phyloP scores from a whole-genome alignment of 2,797 vertebrate genomes.

The Enteromius viviparus region DNA sequence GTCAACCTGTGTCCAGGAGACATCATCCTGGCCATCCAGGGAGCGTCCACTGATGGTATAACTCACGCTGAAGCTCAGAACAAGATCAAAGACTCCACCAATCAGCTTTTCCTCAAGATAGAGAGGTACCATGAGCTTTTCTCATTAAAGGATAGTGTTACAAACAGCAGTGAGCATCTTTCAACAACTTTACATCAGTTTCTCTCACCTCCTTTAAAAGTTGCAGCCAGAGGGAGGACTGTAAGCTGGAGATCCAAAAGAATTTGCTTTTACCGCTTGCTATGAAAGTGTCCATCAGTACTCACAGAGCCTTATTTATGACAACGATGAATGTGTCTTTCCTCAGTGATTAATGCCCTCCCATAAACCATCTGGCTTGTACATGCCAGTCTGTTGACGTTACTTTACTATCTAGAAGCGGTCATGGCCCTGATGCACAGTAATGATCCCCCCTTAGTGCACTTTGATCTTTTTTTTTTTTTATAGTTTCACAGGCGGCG shows the following conservation, averaged over 20 bases:
- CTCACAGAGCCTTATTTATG: slow-evolving; percentile 27
- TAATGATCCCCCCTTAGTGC: not conserved
- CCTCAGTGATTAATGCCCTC: slow-evolving; percentile 20
- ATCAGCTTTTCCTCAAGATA: slow-evolving; percentile 84
- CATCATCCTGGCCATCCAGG: slow-evolving; percentile 84
- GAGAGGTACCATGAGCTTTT: slow-evolving; percentile 75
- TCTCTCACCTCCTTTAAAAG: slow-evolving; percentile 26
- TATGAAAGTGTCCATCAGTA: slow-evolving; percentile 25
- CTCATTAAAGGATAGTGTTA: slow-evolving; percentile 44
- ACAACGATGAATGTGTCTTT: not conserved
- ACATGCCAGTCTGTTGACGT: slow-evolving; percentile 29
- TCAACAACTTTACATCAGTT: slow-evolving; percentile 42
- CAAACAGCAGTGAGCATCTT: slow-evolving; percentile 7
- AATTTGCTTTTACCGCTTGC: slow-evolving; percentile 17
- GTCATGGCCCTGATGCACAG: slow-evolving; percentile 25
- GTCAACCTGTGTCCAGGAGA: slow-evolving; percentile 85
- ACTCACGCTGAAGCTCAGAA: slow-evolving; percentile 86
- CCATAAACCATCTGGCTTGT: slow-evolving; percentile 31
- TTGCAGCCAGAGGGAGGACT: slow-evolving; percentile 12
- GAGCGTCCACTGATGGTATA: slow-evolving; percentile 82
- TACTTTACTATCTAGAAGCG: slow-evolving; percentile 29
- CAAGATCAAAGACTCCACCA: slow-evolving; percentile 82
- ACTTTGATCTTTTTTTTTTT: slow-evolving; percentile 14
- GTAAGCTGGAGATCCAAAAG: not conserved
- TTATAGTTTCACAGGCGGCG: not conserved